A percentile compares a stretch with the other conserved stretches of the same genome.
phyloP scores from a whole-genome alignment of 2,797 vertebrate species.

The Triplophysa bombifrons region DNA sequence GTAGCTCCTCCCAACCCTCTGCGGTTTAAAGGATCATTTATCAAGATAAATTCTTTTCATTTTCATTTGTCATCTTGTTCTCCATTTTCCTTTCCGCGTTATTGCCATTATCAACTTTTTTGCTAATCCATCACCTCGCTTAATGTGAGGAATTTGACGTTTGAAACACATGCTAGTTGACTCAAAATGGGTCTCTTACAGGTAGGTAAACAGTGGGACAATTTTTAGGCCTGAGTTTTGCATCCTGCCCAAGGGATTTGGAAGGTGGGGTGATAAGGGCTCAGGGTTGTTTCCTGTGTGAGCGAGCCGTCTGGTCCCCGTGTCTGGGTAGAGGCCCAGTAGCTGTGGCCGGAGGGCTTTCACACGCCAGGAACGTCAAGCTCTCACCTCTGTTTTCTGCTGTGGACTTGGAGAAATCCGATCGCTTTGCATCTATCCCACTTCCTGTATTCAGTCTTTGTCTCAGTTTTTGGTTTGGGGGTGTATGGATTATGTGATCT shows the following conservation, averaged over 20 bases:
- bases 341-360: conserved; percentile 74
- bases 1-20: neutral
- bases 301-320: conserved; percentile 73
- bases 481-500: neutral
- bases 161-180: neutral
- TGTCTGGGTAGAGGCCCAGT: conserved; percentile 73
- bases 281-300: conserved; percentile 67
- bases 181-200: conserved; percentile 26
- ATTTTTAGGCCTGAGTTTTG: conserved; percentile 53
- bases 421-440: conserved; percentile 30
- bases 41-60: conserved; percentile 23
- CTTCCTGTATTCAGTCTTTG: conserved; percentile 42
- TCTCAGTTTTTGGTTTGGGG: conserved; percentile 21
- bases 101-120: no score
- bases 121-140: no score
- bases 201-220: conserved; percentile 62
- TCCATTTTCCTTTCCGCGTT: neutral
- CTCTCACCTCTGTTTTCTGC: conserved; percentile 20
- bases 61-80: conserved; percentile 11
- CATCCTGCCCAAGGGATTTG: conserved; percentile 61
- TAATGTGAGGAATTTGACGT: conserved; percentile 2
- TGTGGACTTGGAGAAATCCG: conserved; percentile 31
- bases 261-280: conserved; percentile 59
- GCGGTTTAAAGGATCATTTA: conserved; percentile 6
- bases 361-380: conserved; percentile 68